A percentile compares a stretch with the other conserved stretches of the same genome.
Evolutionary conservation across 2,888 invertebrate species (phyloP).

Genomic region (Euzetes globulus): DNA sequence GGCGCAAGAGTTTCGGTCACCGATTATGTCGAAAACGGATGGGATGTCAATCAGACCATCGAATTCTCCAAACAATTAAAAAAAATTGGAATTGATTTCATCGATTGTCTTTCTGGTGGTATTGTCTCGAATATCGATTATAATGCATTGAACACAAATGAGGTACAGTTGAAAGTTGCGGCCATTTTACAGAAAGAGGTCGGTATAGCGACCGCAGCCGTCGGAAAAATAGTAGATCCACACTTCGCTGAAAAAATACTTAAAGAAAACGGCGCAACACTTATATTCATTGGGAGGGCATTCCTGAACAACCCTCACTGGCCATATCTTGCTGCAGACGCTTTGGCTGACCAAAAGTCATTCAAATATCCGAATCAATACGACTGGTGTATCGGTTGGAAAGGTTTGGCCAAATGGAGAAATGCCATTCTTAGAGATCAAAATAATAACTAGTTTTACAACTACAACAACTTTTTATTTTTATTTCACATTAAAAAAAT

Average conservation of each 20-base stretch:
- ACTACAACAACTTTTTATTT: too few species aligned
- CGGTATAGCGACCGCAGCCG: constrained; percentile 18
- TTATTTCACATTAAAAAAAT: too few species aligned
- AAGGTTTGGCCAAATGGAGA: constrained; percentile 3
- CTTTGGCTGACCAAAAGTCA: neutral
- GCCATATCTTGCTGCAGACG: neutral
- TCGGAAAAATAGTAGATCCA: constrained; percentile 12
- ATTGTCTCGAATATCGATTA: neutral
- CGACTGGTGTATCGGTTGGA: constrained; percentile 25
- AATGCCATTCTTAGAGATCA: too few species aligned
- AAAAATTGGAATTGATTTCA: neutral
- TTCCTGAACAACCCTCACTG: constrained; percentile 29
- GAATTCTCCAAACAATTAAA: constrained; percentile 20
- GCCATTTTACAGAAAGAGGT: constrained; percentile 1
- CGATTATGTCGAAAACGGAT: constrained; percentile 11
- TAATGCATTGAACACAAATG: neutral
- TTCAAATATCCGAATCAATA: constrained; percentile 24
- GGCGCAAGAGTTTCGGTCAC: neutral
- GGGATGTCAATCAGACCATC: constrained; percentile 14
- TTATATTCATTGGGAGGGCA: constrained; percentile 19
- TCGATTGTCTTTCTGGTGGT: constrained; percentile 18
- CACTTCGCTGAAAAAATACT: constrained; percentile 2
- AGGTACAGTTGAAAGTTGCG: neutral
- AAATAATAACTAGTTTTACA: too few species aligned
- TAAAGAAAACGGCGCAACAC: neutral